Percentiles rank a stretch among this genome's conserved stretches.
Conservation (phyloP, 2,113 vertebrate genomes). For the Silurus meridionalis region DNA sequence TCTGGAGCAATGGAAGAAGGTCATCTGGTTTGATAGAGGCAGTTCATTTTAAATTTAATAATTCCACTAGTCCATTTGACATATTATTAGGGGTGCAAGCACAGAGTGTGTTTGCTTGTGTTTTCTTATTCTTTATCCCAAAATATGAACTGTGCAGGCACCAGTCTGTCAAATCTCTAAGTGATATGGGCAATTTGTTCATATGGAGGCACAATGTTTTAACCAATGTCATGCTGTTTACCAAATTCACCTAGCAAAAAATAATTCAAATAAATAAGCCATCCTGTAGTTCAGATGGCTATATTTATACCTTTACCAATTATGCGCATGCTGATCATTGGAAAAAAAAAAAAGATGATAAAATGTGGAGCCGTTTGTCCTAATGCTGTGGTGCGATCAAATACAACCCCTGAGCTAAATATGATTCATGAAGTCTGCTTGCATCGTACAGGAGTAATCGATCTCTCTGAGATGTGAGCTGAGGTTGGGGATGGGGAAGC, state of each 20-base stretch:
- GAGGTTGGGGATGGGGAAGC: background rate
- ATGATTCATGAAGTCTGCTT: conserved; percentile 7
- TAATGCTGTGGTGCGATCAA: background rate
- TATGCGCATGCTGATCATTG: background rate
- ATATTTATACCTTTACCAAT: background rate
- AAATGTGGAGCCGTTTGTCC: background rate
- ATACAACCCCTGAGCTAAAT: background rate
- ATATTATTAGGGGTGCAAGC: background rate
- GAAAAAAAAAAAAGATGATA: background rate
- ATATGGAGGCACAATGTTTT: too few species aligned
- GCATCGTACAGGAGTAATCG: background rate
- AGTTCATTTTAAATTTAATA: background rate
- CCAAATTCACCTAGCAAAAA: background rate
- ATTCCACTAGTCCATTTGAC: background rate
- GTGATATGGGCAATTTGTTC: too few species aligned
- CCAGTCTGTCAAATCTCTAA: too few species aligned
- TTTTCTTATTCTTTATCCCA: background rate
- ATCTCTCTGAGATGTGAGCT: conserved; percentile 1
- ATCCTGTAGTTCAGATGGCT: background rate
- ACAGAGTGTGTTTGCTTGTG: background rate
- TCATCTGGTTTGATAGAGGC: background rate
- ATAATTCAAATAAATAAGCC: background rate
- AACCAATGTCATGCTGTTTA: background rate
- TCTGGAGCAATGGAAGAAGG: too few species aligned
- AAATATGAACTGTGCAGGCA: background rate